phyloP scores from a whole-genome alignment of 2,113 vertebrate species.

The Baryphthengus martii region DNA sequence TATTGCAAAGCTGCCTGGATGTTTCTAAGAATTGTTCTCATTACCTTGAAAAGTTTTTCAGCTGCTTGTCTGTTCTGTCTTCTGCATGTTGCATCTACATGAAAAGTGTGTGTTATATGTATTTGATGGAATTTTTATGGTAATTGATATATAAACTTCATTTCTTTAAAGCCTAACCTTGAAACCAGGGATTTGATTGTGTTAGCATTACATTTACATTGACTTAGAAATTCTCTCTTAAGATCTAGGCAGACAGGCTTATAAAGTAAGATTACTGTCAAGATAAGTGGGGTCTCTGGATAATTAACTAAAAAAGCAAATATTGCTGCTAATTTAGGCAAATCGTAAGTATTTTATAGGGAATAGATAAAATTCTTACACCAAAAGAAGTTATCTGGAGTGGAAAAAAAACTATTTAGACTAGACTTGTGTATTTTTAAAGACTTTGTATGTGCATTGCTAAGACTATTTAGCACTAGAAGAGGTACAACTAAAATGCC shows the following conservation, averaged over 20 bases:
- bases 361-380: too few species aligned
- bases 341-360: not conserved
- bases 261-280: not conserved
- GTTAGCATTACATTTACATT: not conserved
- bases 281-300: not conserved
- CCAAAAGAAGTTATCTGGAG: too few species aligned
- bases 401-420: not conserved
- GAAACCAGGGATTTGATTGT: not conserved
- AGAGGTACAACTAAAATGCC: not conserved
- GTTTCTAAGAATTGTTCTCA: not conserved
- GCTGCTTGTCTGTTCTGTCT: not conserved
- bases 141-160: not conserved
- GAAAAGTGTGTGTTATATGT: not conserved
- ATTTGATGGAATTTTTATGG: not conserved
- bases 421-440: not conserved
- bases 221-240: not conserved
- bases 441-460: not conserved
- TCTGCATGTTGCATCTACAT: not conserved
- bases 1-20: not conserved
- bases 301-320: not conserved
- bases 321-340: not conserved
- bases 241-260: not conserved
- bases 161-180: not conserved
- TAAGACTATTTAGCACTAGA: not conserved
- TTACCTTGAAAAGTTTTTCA: not conserved